Evolutionary conservation across 2,113 vertebrate genomes (phyloP).

Genomic region (cat (Felis catus)): DNA sequence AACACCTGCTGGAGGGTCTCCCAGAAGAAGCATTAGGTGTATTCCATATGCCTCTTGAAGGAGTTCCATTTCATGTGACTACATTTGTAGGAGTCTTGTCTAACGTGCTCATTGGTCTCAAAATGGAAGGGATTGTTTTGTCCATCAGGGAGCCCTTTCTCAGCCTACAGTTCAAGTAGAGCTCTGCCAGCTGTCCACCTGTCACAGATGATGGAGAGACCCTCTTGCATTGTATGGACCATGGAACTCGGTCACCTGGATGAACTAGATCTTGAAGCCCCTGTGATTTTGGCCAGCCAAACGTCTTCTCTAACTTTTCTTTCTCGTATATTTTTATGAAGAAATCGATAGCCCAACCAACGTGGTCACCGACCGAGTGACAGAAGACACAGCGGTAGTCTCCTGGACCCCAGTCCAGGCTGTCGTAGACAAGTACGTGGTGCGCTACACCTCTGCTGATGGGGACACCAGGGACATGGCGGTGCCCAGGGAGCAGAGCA

Average conservation of each 20-base stretch:
- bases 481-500: slow-evolving; percentile 79
- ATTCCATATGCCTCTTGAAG: background rate
- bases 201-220: background rate
- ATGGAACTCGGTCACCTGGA: background rate
- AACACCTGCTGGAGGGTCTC: background rate
- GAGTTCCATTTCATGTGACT: background rate
- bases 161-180: background rate
- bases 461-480: slow-evolving; percentile 84
- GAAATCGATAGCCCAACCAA: slow-evolving; percentile 81
- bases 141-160: background rate
- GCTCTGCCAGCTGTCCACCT: background rate
- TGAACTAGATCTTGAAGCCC: background rate
- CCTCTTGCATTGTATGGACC: background rate
- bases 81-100: background rate
- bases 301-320: slow-evolving; percentile 15
- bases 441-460: slow-evolving; percentile 87
- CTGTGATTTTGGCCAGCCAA: background rate
- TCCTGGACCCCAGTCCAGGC: slow-evolving; percentile 87
- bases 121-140: background rate
- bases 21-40: background rate
- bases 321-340: slow-evolving; percentile 54
- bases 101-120: background rate
- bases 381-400: slow-evolving; percentile 87
- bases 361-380: slow-evolving; percentile 85
- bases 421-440: slow-evolving; percentile 87